phyloP scores from a whole-genome alignment of 2,113 vertebrate species.

The Tyrannus savana region DNA sequence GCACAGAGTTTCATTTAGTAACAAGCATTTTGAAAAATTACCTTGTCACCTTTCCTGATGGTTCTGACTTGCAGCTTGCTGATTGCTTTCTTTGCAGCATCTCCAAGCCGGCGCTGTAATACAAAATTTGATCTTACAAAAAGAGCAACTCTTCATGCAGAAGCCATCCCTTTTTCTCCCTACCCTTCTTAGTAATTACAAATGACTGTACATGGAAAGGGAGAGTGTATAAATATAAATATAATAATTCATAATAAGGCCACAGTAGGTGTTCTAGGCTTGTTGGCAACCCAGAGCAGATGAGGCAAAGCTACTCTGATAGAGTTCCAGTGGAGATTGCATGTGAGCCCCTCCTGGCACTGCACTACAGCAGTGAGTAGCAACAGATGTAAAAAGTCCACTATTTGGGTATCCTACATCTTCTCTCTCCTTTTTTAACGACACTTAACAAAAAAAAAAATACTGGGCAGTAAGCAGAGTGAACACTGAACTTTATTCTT shows the following conservation, averaged over 20 bases:
- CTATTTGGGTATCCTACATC: background rate
- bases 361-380: background rate
- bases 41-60: slow-evolving; percentile 97
- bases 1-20: background rate
- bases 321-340: background rate
- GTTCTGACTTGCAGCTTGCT: slow-evolving; percentile 95
- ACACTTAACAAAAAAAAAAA: background rate
- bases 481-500: background rate
- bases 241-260: background rate
- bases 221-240: background rate
- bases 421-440: background rate
- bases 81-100: slow-evolving; percentile 98
- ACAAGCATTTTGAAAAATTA: slow-evolving; percentile 66
- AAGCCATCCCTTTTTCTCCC: background rate
- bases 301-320: background rate
- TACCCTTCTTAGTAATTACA: background rate
- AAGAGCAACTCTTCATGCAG: background rate
- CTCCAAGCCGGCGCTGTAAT: slow-evolving; percentile 93
- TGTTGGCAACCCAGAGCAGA: background rate
- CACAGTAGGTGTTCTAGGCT: background rate
- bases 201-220: background rate
- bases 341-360: background rate
- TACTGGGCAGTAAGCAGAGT: background rate
- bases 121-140: slow-evolving; percentile 54
- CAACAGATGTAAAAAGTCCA: background rate